These are phyloP conservation scores for Stenodera caucasica DNA, from an alignment of 2,888 invertebrate genomes.

Conservation along the genomic window DNA sequence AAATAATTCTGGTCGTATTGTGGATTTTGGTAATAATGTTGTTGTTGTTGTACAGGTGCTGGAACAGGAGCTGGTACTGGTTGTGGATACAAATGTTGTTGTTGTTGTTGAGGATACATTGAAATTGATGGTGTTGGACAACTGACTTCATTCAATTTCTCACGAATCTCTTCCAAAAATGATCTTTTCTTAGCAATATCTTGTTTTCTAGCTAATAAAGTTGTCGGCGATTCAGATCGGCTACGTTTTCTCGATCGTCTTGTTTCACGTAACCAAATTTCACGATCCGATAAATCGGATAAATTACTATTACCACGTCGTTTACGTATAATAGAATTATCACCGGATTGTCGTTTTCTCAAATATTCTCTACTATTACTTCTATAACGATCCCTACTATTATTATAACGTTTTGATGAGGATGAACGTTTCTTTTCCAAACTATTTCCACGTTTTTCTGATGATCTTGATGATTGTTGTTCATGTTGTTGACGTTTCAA, in stretches of 20 bases:
- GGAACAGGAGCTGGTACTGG: constrained; percentile 32
- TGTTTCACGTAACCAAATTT: background rate
- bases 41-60: constrained; percentile 28
- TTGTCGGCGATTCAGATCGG: constrained; percentile 19
- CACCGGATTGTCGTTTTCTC: background rate
- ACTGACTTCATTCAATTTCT: constrained; percentile 42
- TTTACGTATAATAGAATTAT: background rate
- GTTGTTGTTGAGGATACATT: constrained; percentile 14
- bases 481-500: constrained; percentile 2
- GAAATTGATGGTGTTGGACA: background rate
- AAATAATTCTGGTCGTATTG: constrained; percentile 50
- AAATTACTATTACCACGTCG: background rate
- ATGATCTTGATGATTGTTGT: background rate
- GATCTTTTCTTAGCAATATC: constrained; percentile 39
- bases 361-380: background rate
- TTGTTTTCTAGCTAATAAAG: constrained; percentile 23
- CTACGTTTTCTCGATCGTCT: constrained; percentile 18
- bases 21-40: constrained; percentile 24
- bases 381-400: background rate
- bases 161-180: constrained; percentile 52
- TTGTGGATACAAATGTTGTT: constrained; percentile 1
- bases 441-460: background rate
- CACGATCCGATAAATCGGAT: constrained; percentile 7
- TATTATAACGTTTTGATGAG: constrained; percentile 11
- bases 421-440: background rate